Percentiles rank a stretch among this genome's conserved stretches.
These are phyloP conservation scores for Melanocharis versteri DNA, from an alignment of 2,113 vertebrate species.

Conservation along the genomic window DNA sequence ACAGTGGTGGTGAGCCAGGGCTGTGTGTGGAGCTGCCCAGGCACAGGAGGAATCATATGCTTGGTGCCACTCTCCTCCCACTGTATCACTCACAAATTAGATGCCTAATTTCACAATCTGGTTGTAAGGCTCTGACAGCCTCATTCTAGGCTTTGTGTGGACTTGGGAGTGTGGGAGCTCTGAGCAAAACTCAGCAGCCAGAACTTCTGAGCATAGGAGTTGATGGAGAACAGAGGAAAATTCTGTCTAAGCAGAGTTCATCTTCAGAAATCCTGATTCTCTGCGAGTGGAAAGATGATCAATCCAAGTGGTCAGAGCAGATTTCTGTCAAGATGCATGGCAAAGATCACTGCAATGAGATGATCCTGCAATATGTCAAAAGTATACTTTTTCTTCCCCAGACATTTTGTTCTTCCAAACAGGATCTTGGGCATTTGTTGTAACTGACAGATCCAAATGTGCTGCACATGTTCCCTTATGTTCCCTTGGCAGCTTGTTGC, in stretches of 20 bases:
- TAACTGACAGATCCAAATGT: not conserved
- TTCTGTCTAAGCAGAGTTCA: not conserved
- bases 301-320: not conserved
- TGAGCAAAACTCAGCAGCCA: not conserved
- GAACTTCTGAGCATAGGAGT: not conserved
- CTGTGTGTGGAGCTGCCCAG: not conserved
- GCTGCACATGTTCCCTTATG: not conserved
- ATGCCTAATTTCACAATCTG: not conserved
- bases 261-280: rapidly evolving
- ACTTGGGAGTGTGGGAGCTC: not conserved
- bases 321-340: not conserved
- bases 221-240: not conserved
- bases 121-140: not conserved
- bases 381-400: not conserved
- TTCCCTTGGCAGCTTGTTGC: not conserved
- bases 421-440: not conserved
- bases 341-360: not conserved
- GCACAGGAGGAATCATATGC: not conserved
- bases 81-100: not conserved
- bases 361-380: not conserved
- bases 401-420: not conserved
- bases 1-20: not conserved
- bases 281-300: not conserved
- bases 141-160: not conserved
- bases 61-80: not conserved